Percentiles rank a stretch among this genome's conserved stretches.
phyloP scores from a whole-genome alignment of 2,113 vertebrate genomes.

The Malurus alboscapulatus region DNA sequence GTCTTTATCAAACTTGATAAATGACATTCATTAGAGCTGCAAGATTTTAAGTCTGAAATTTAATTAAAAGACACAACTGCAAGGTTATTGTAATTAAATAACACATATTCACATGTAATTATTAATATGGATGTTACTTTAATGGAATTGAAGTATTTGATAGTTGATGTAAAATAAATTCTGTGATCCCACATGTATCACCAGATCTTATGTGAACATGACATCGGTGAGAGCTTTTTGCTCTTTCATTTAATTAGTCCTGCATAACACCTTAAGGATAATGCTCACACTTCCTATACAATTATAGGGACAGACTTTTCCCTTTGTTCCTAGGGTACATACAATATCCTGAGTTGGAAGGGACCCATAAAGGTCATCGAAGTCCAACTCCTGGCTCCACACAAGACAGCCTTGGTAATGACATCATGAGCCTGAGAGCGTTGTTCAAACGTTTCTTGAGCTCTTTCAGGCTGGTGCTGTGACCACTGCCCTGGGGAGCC shows the following conservation, averaged over 20 bases:
- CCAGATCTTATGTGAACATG: not conserved
- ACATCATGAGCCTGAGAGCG: not conserved
- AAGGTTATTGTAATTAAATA: not conserved
- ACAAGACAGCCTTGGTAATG: not conserved
- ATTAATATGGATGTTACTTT: not conserved
- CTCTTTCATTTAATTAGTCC: not conserved
- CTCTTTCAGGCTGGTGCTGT: not conserved
- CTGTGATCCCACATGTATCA: not conserved
- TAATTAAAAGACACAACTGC: not conserved
- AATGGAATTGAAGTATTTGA: not conserved
- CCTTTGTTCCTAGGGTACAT: not conserved
- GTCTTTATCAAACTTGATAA: not conserved
- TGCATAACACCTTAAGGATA: not conserved
- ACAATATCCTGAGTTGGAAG: not conserved
- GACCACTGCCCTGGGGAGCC: not conserved
- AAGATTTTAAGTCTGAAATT: not conserved
- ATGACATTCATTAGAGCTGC: not conserved
- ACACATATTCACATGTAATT: not conserved
- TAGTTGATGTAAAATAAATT: not conserved
- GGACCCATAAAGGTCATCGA: rapidly evolving
- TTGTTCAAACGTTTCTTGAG: not conserved
- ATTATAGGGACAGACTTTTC: not conserved
- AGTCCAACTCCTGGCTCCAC: not conserved
- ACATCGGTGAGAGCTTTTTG: not conserved
- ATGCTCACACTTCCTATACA: not conserved